These are phyloP conservation scores for Gila orcuttii DNA, from an alignment of 2,113 vertebrate species.

Conservation along the genomic window DNA sequence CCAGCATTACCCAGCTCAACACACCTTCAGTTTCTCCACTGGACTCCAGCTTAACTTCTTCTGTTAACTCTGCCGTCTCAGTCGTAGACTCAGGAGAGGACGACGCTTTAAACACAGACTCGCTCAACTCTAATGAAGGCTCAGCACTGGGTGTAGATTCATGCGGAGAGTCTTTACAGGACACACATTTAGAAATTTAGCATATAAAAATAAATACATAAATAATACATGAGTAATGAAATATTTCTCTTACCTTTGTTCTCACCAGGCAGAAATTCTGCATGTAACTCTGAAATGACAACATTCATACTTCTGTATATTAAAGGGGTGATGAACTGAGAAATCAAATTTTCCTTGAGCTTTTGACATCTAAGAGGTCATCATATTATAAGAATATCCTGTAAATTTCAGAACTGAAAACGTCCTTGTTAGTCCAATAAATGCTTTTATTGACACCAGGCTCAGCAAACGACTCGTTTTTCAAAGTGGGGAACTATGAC, in stretches of 20 bases:
- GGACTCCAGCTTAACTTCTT: neutral
- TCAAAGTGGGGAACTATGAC: too few species aligned
- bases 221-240: neutral
- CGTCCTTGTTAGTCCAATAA: too few species aligned
- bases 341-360: too few species aligned
- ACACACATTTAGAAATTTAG: neutral
- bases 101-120: too few species aligned
- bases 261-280: conserved; percentile 5
- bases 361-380: too few species aligned
- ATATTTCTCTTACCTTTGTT: neutral
- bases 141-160: neutral
- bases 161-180: neutral
- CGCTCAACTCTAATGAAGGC: neutral
- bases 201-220: neutral
- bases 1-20: neutral
- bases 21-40: conserved; percentile 57
- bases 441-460: too few species aligned
- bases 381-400: too few species aligned
- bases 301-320: neutral
- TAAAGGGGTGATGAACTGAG: too few species aligned
- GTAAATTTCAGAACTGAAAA: too few species aligned
- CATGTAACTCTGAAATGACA: conserved; percentile 54
- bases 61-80: neutral
- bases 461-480: too few species aligned
- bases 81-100: neutral